Evolutionary conservation across 2,113 vertebrate genomes (phyloP).

Genomic region (Malurus elegans): DNA sequence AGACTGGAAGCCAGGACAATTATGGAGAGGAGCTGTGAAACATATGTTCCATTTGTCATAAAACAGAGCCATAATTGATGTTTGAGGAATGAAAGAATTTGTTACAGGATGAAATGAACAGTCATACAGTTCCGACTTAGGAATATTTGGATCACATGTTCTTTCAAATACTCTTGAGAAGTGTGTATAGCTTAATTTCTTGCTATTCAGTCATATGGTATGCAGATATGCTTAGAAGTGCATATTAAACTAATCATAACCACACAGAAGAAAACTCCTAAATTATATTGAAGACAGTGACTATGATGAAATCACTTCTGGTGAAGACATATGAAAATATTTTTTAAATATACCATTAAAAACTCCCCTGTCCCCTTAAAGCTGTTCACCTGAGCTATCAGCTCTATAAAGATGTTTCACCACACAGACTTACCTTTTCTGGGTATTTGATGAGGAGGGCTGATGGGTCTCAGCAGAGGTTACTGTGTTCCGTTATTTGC

Average conservation of each 20-base stretch:
- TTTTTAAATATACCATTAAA: not conserved
- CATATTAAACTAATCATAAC: not conserved
- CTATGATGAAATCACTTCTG: not conserved
- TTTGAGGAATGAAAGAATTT: not conserved
- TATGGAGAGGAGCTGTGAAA: not conserved
- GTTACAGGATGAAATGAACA: not conserved
- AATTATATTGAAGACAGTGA: not conserved
- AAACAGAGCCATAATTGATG: not conserved
- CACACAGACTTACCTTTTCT: not conserved
- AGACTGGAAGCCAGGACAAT: not conserved
- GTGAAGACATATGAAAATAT: not conserved
- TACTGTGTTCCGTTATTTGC: conserved; percentile 30
- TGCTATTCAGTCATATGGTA: not conserved
- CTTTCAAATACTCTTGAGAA: not conserved
- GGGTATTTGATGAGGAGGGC: not conserved
- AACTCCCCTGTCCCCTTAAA: not conserved
- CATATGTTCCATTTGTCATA: not conserved
- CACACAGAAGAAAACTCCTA: not conserved
- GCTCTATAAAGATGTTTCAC: not conserved
- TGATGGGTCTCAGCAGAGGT: not conserved
- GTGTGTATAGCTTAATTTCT: not conserved
- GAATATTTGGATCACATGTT: not conserved
- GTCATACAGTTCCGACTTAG: not conserved
- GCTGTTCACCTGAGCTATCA: not conserved
- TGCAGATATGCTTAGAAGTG: not conserved